Evolutionary conservation across 2,888 invertebrate species (phyloP).

Genomic region (Julus scanicus): DNA sequence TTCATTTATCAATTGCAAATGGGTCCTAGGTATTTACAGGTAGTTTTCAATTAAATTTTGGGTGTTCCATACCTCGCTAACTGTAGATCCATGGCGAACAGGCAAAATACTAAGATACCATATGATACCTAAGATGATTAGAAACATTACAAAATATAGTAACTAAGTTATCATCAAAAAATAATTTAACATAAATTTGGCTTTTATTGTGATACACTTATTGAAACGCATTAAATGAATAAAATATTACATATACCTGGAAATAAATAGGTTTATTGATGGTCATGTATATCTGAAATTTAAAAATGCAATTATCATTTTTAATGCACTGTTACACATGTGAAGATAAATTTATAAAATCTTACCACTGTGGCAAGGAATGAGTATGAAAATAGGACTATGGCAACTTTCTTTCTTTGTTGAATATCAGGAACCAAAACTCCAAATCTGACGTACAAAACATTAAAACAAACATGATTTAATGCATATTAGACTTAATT

Average conservation of each 20-base stretch:
- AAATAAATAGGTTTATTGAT: conserved; percentile 63
- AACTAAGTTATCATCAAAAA: too few species aligned
- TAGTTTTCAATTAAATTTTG: neutral
- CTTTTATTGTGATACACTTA: too few species aligned
- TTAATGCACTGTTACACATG: neutral
- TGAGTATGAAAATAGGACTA: conserved; percentile 52
- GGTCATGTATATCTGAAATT: conserved; percentile 59
- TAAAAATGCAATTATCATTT: neutral
- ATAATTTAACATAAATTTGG: too few species aligned
- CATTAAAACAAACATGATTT: neutral
- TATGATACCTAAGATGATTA: conserved; percentile 61
- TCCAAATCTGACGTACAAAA: conserved; percentile 50
- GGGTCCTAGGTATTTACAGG: too few species aligned
- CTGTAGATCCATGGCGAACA: conserved; percentile 60
- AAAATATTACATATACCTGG: conserved; percentile 61
- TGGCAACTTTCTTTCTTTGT: conserved; percentile 37
- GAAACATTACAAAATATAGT: neutral
- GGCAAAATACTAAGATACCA: conserved; percentile 63
- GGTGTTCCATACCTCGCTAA: conserved; percentile 54
- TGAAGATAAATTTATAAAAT: neutral
- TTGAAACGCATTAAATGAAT: neutral
- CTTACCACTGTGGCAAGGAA: conserved; percentile 54
- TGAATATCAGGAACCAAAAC: conserved; percentile 53
- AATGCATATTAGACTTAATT: neutral
- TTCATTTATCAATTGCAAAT: neutral